Evolutionary conservation across 1,140 invertebrate genomes (phyloP).

Genomic region (Drosophila arawakana): DNA sequence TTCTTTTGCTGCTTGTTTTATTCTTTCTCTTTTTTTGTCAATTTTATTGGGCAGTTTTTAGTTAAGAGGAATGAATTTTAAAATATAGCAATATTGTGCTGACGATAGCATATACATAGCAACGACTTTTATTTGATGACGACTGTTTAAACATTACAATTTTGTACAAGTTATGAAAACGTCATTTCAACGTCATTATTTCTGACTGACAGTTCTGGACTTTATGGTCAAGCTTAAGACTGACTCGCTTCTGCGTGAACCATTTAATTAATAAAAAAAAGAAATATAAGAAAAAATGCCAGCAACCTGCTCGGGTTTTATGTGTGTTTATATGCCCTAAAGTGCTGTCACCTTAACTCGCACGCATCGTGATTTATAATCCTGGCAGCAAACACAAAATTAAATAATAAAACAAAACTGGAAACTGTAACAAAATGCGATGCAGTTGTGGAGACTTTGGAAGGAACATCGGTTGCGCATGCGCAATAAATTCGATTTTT

Average conservation of each 20-base stretch:
- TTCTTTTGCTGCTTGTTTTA: neutral
- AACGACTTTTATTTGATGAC: too few species aligned
- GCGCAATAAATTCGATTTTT: slow-evolving; percentile 84
- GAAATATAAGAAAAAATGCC: slow-evolving; percentile 44
- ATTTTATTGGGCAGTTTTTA: neutral
- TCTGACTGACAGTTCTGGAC: slow-evolving; percentile 7
- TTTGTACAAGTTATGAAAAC: slow-evolving; percentile 11
- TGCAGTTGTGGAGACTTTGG: slow-evolving; percentile 27
- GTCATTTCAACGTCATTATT: neutral
- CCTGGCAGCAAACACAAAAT: slow-evolving; percentile 64
- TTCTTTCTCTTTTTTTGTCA: slow-evolving; percentile 24
- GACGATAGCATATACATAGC: too few species aligned
- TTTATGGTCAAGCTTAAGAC: slow-evolving; percentile 3
- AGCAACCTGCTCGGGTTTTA: slow-evolving; percentile 67
- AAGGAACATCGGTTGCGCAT: slow-evolving; percentile 69
- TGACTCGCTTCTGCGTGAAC: slow-evolving; percentile 24
- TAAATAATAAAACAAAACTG: slow-evolving; percentile 74
- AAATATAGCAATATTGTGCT: too few species aligned
- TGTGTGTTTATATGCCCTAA: slow-evolving; percentile 78
- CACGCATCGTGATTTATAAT: slow-evolving; percentile 78
- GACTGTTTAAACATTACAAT: neutral
- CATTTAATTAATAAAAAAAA: slow-evolving; percentile 63
- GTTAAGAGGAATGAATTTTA: neutral
- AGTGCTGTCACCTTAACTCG: slow-evolving; percentile 78
- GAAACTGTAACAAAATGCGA: slow-evolving; percentile 34